phyloP scores from a whole-genome alignment of 1,140 invertebrate genomes.

The Planococcus citri region DNA sequence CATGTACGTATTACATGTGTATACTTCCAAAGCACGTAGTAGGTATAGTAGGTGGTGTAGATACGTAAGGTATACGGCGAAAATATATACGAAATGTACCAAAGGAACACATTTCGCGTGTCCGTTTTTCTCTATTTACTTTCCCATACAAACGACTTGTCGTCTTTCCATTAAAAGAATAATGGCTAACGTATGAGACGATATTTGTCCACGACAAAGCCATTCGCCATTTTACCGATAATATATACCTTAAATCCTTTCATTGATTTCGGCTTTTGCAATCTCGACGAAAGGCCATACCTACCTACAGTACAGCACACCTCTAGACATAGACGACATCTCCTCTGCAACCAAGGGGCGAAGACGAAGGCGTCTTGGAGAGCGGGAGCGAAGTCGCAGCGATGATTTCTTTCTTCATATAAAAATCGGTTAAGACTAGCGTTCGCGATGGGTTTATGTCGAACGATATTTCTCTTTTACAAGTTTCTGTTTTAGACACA shows the following conservation, averaged over 20 bases:
- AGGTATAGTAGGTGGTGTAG: too few species aligned
- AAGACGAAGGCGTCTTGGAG: too few species aligned
- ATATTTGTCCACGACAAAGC: not conserved
- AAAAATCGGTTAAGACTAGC: not conserved
- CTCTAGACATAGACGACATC: too few species aligned
- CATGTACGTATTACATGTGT: too few species aligned
- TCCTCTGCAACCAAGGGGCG: too few species aligned
- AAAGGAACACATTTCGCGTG: not conserved
- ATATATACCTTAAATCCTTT: slow-evolving; percentile 8
- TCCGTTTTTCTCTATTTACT: slow-evolving; percentile 3
- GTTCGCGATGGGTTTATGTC: not conserved
- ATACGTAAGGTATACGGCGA: not conserved
- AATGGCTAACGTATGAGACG: slow-evolving; percentile 6
- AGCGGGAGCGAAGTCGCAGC: not conserved
- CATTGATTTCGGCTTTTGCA: not conserved
- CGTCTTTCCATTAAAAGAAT: slow-evolving; percentile 7
- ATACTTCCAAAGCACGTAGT: too few species aligned
- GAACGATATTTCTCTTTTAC: not conserved
- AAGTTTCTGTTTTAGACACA: slow-evolving; percentile 7
- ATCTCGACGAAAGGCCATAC: not conserved
- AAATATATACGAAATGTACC: not conserved
- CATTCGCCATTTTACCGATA: not conserved
- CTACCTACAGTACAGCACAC: too few species aligned
- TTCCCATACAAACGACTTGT: not conserved
- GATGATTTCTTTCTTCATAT: not conserved